Evolutionary conservation across 1,140 invertebrate species (phyloP).

Genomic region (Brachionus koreanus): DNA sequence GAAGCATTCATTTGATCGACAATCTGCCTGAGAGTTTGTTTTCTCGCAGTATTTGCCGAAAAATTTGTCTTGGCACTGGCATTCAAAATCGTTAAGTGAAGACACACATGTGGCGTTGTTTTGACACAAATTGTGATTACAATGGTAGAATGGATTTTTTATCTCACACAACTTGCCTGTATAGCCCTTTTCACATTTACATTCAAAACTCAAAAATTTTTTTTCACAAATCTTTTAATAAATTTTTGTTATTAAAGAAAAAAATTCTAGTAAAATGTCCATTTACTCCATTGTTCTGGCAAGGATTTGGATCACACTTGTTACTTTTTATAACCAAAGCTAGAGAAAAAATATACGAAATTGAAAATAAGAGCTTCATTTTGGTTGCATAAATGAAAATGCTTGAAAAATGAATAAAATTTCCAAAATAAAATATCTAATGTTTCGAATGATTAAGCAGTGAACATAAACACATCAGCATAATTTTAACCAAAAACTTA

Average conservation of each 20-base stretch:
- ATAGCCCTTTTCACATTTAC: background rate
- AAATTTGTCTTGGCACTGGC: background rate
- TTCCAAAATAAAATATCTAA: background rate
- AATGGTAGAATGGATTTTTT: constrained; percentile 7
- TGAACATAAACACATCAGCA: background rate
- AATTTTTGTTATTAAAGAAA: background rate
- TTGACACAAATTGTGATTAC: background rate
- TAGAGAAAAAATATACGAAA: background rate
- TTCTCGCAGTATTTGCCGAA: background rate
- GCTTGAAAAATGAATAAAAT: background rate
- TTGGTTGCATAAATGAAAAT: background rate
- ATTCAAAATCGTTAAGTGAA: background rate
- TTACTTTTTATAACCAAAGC: background rate
- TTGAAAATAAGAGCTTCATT: background rate
- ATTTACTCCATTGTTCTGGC: background rate
- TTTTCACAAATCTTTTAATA: background rate
- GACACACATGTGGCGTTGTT: background rate
- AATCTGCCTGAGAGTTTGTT: background rate
- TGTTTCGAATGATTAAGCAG: background rate
- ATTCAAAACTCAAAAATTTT: background rate
- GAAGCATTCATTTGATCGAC: background rate
- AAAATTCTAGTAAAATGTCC: background rate
- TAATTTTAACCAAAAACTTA: background rate
- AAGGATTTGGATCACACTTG: background rate
- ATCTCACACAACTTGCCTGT: background rate